Evolutionary conservation across 2,797 vertebrate species (phyloP), one percentile per base, ranked within the genome.

Genomic region (Tokudaia tokunoshimensis): DNA sequence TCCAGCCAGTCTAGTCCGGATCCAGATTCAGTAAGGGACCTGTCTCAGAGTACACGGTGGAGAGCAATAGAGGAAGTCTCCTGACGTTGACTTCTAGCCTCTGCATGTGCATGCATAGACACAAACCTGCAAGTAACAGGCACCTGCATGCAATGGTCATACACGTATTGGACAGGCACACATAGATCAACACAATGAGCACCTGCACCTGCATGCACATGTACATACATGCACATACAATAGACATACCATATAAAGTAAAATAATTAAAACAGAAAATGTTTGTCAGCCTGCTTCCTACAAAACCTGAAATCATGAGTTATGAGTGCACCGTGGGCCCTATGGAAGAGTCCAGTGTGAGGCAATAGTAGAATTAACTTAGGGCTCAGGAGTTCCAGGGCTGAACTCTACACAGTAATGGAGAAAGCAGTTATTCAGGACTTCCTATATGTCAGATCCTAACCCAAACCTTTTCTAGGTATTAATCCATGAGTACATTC

Each of bases 301-400:
- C 92, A 86, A 83, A 65, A 88, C 57, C 72, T 88, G 44, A 88
- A 92, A 41, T 83, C 50, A 63, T 59, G 79, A 9, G 26, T 59
- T 44, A 55, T 41, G 14, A 70, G 24, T 24, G 14, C 57, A 13
- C 6, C 3, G 0, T 37, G 76, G 89, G 22, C 31, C 57, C 65
- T 37, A n/a, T 9, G 13, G 17, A 34, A 41, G 70, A 76, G 55
- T 63, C 90, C 47, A 50, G 74, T 1, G 1, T 47, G 1, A 31
- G 65, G 59, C 26, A 76, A 41, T 37, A 47, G 31, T 10, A 74
- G 52, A 87, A 61, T 29, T 41, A 41, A 75, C 4, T 6, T 9
- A 19, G 52, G 31, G 26, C 41, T 72, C 13, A 59, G 80, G 74
- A 89, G 26, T 17, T 37, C 41, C 41, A 81, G 92, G 59, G 26